Base-by-base conservation (phyloP, 1,140 invertebrate genomes). In the Octopus bimaculoides region DNA sequence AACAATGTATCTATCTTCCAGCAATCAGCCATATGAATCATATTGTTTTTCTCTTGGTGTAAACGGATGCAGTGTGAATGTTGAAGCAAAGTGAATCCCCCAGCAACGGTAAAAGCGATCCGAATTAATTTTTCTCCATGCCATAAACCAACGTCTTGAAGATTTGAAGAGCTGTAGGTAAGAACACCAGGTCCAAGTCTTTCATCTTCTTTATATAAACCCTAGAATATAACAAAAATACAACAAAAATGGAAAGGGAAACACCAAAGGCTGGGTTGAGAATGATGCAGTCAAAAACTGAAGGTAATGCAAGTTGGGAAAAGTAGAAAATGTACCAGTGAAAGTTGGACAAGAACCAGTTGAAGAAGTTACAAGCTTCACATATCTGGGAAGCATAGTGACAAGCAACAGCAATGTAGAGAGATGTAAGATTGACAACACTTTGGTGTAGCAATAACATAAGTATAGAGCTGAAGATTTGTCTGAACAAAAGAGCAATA, bases 71-170 rank as follows among this genome's bases (percentile, higher is more conserved):
- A 86, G 55, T 90, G 86, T 73, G 83, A 84, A 74, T 88, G 85
- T 52, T 89, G 80, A 3, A 77, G 83, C 75, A 89, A 84, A 12
- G 85, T 83, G 81, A 90, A 90, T 4, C 85, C 82, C 5, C 81
- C 83, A 5, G 81, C 79, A 52, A 79, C 17, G 4, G 87, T 81
- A 0, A 82, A 54, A 52, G 85, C 82, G 14, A 90, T 81, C 80
- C 88, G 89, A 55, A 88, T 80, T 1, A 90, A 81, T 56, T 86
- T 85, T 77, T 90, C 88, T 41, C 87, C 84, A 66, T 82, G 83
- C 89, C 89, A 90, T 6, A 89, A 81, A 5, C 89, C 89, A 4
- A 90, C 86, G 83, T 90, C 89, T 78, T 89, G 87, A 7, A 75
- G 52, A 53, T 71, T 81, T 9, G 84, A 85, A 81, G 89, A 84